Evolutionary conservation across 2,113 vertebrate species (phyloP).

Genomic region (Oncorhynchus kisutch): DNA sequence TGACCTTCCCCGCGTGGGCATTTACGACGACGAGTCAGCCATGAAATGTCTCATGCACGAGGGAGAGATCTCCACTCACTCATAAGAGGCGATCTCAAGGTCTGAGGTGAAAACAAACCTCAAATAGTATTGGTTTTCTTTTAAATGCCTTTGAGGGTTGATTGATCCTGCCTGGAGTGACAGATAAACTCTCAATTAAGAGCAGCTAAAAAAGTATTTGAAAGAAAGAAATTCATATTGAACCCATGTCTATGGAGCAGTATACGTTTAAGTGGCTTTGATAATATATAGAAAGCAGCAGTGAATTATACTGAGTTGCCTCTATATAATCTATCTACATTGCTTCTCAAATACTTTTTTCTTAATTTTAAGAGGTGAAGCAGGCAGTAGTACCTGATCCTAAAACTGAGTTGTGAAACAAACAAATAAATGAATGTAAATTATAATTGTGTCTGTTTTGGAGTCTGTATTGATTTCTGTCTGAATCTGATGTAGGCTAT

Average conservation of each 20-base stretch:
- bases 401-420: slow-evolving; percentile 70
- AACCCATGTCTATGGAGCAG: no score
- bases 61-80: slow-evolving; percentile 74
- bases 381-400: slow-evolving; percentile 39
- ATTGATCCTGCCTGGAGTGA: no score
- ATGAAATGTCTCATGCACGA: slow-evolving; percentile 74
- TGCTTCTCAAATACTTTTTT: neutral
- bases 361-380: slow-evolving; percentile 59
- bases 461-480: neutral
- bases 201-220: no score
- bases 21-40: slow-evolving; percentile 77
- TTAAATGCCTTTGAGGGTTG: no score
- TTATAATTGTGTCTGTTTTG: neutral
- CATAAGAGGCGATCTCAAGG: slow-evolving; percentile 74
- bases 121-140: no score
- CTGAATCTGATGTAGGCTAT: neutral
- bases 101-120: slow-evolving; percentile 33
- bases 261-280: no score
- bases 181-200: no score
- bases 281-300: no score
- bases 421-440: slow-evolving; percentile 1
- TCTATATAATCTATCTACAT: no score
- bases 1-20: slow-evolving; percentile 84
- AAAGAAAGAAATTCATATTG: no score
- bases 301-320: no score